These are phyloP conservation scores for Montipora sp. DNA, from an alignment of 64 coral and sea anemone species.

Conservation along the genomic window DNA sequence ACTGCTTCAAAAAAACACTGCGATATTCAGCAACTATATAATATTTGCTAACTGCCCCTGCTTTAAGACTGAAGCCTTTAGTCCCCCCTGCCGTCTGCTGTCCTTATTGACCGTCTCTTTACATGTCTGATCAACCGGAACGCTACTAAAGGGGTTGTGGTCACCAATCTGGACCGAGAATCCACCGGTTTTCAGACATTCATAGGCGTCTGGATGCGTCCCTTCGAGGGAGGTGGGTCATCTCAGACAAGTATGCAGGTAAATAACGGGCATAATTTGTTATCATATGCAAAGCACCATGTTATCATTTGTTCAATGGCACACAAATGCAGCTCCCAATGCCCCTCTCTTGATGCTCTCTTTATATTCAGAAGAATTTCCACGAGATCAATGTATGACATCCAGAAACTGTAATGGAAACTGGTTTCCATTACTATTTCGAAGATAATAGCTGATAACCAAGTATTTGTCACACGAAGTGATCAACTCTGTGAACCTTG, in stretches of 20 bases:
- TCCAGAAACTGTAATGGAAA: constrained; percentile 69
- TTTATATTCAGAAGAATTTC: constrained; percentile 57
- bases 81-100: constrained; percentile 55
- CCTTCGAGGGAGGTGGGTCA: constrained; percentile 49
- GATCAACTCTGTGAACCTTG: not conserved
- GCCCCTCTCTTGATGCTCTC: constrained; percentile 53
- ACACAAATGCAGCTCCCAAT: constrained; percentile 71
- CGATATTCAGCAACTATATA: constrained; percentile 70
- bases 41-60: constrained; percentile 44
- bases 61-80: constrained; percentile 69
- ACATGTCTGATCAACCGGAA: constrained; percentile 65
- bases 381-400: constrained; percentile 61
- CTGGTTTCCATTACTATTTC: constrained; percentile 13
- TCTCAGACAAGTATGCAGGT: constrained; percentile 43
- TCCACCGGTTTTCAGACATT: constrained; percentile 55
- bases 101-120: constrained; percentile 74
- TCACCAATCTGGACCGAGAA: constrained; percentile 68
- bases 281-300: constrained; percentile 74
- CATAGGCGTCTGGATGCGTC: constrained; percentile 42
- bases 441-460: not conserved
- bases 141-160: constrained; percentile 54
- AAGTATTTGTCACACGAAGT: not conserved
- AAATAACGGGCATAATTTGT: constrained; percentile 74
- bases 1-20: constrained; percentile 57
- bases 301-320: constrained; percentile 53